Percentiles rank a stretch among this genome's conserved stretches.
Conservation (phyloP, 1,140 invertebrate genomes). For the Polyergus mexicanus region DNA sequence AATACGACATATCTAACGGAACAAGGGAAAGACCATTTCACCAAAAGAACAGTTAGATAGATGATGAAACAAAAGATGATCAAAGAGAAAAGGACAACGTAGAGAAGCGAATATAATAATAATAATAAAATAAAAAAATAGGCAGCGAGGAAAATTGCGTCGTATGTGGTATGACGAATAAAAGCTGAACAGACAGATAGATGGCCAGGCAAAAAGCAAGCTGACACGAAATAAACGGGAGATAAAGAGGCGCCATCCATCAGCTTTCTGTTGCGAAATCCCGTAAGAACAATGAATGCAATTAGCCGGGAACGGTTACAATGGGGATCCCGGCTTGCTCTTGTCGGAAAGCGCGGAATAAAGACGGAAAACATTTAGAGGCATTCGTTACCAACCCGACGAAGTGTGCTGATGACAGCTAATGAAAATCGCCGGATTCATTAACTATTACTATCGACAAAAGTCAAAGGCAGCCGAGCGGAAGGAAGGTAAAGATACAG, state of each 20-base stretch:
- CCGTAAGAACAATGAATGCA: constrained; percentile 57
- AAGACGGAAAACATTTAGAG: constrained; percentile 60
- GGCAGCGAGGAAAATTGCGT: constrained; percentile 5
- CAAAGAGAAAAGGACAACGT: neutral
- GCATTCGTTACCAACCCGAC: constrained; percentile 6
- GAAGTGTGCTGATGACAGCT: constrained; percentile 52
- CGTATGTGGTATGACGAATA: constrained; percentile 32
- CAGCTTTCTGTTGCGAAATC: constrained; percentile 53
- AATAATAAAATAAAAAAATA: constrained; percentile 5
- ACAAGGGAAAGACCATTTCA: neutral
- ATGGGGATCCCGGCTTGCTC: constrained; percentile 26
- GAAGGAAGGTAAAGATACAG: neutral
- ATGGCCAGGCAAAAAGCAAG: constrained; percentile 35
- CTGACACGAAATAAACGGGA: constrained; percentile 45
- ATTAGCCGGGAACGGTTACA: constrained; percentile 51
- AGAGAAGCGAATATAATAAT: neutral
- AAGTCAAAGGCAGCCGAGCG: neutral
- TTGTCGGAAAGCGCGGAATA: constrained; percentile 35
- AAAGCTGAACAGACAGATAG: constrained; percentile 47
- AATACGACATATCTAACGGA: constrained; percentile 31
- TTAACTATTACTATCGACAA: constrained; percentile 39
- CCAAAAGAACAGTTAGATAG: constrained; percentile 21
- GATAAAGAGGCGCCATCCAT: constrained; percentile 53
- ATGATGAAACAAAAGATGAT: constrained; percentile 11
- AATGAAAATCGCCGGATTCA: constrained; percentile 50